These are phyloP conservation scores for Drosophila virilis DNA, from an alignment of 1,140 invertebrate species.

Conservation along the genomic window DNA sequence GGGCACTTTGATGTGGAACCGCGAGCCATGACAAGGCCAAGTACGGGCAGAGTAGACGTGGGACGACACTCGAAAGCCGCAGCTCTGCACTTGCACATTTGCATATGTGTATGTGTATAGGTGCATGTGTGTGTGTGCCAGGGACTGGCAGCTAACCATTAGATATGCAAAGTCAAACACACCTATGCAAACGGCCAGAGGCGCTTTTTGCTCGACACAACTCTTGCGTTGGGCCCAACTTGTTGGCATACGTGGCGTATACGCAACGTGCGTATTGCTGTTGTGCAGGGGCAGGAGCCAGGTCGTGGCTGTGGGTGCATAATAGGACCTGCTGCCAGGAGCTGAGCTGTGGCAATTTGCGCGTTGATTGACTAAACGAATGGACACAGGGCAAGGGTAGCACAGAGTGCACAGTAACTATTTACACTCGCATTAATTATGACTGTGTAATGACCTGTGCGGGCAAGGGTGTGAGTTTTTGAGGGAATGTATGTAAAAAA, in stretches of 20 bases:
- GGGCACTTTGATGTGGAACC: conserved; percentile 25
- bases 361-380: conserved; percentile 67
- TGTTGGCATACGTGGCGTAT: conserved; percentile 53
- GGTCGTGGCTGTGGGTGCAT: neutral
- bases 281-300: neutral
- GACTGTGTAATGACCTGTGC: conserved; percentile 8
- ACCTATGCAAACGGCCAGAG: conserved; percentile 32
- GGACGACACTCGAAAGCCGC: conserved; percentile 20
- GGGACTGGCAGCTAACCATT: conserved; percentile 41
- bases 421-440: conserved; percentile 50
- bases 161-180: conserved; percentile 72
- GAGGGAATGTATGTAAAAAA: conserved; percentile 17
- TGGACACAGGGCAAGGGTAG: conserved; percentile 10
- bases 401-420: conserved; percentile 21
- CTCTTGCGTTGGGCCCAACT: conserved; percentile 39
- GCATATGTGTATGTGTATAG: neutral
- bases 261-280: conserved; percentile 42
- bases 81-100: neutral
- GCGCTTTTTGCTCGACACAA: conserved; percentile 17
- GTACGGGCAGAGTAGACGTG: neutral
- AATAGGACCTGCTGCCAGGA: neutral
- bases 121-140: neutral
- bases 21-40: conserved; percentile 42
- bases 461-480: conserved; percentile 8
- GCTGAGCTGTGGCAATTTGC: conserved; percentile 45